phyloP scores from a whole-genome alignment of 2,113 vertebrate genomes.

The Eptesicus fuscus region DNA sequence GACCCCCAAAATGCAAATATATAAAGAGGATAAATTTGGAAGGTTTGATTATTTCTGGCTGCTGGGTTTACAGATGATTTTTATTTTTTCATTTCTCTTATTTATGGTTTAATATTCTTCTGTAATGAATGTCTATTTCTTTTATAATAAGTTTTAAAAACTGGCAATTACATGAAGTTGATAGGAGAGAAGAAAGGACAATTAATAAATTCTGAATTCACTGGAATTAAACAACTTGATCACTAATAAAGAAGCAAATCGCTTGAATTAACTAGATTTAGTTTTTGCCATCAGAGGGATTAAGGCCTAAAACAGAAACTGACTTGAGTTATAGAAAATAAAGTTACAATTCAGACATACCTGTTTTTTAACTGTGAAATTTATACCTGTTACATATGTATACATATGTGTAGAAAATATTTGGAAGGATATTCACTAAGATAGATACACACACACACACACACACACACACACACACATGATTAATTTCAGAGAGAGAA shows the following conservation, averaged over 20 bases:
- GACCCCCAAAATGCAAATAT: not conserved
- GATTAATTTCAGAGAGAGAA: too few species aligned
- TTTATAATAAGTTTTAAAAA: not conserved
- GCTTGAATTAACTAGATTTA: slow-evolving; percentile 22
- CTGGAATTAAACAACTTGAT: not conserved
- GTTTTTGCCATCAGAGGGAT: not conserved
- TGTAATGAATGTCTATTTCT: not conserved
- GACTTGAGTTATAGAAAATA: not conserved
- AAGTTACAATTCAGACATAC: not conserved
- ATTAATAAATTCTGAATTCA: slow-evolving; percentile 9
- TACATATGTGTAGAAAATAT: not conserved
- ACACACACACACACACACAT: too few species aligned
- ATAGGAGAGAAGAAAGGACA: not conserved
- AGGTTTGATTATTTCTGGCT: slow-evolving; percentile 1
- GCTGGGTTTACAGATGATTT: not conserved
- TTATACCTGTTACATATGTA: not conserved
- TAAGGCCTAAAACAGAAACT: not conserved
- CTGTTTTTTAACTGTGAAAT: not conserved
- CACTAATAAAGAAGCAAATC: slow-evolving; percentile 7
- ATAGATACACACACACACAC: too few species aligned
- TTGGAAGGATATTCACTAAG: not conserved
- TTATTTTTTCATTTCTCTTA: not conserved
- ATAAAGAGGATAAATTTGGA: not conserved
- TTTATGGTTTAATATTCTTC: not conserved
- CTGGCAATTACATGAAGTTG: not conserved